Conservation (phyloP, 1,140 invertebrate genomes). For the Leptopilina clavipes region DNA sequence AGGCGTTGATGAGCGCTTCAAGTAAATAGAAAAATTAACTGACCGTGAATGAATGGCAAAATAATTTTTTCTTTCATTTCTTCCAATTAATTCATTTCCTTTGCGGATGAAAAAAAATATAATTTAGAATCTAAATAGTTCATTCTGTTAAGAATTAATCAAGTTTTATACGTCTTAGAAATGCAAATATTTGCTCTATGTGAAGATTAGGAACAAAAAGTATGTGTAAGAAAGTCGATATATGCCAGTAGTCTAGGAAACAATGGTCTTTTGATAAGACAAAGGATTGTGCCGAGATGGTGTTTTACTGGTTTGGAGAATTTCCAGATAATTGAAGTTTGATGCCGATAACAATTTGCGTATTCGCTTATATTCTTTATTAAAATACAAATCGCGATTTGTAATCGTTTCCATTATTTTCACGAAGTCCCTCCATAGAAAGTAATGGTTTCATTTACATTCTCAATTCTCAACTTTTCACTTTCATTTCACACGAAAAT, state of each 20-base stretch:
- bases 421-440: not conserved
- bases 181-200: conserved; percentile 26
- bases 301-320: conserved; percentile 2
- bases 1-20: not conserved
- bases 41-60: not conserved
- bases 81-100: not conserved
- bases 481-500: not conserved
- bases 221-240: not conserved
- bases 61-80: conserved; percentile 12
- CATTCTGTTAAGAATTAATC: not conserved
- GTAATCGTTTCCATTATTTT: conserved; percentile 24
- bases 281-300: conserved; percentile 12
- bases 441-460: conserved; percentile 15
- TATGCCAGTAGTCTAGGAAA: not conserved
- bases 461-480: not conserved
- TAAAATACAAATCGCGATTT: not conserved
- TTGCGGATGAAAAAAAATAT: not conserved
- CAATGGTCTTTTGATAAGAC: conserved; percentile 6
- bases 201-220: not conserved
- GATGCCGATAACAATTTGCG: conserved; percentile 1
- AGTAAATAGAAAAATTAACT: not conserved
- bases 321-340: conserved; percentile 11
- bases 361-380: not conserved
- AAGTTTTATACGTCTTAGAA: not conserved
- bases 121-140: not conserved